phyloP scores from a whole-genome alignment of 2,113 vertebrate species.

The Perognathus longimembris region DNA sequence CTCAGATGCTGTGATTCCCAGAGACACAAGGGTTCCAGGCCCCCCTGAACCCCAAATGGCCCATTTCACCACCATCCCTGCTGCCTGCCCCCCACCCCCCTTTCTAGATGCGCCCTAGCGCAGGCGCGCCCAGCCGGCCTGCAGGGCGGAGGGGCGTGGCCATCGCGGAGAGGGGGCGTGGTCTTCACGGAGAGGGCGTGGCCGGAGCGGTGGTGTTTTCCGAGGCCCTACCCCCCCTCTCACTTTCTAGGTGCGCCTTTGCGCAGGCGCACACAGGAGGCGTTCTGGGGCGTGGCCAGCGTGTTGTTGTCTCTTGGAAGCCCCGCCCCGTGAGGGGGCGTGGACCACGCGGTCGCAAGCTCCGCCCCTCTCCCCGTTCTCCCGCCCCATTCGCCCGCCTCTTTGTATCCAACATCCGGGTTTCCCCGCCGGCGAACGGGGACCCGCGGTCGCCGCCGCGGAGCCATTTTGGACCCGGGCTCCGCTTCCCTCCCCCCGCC shows the following conservation, averaged over 20 bases:
- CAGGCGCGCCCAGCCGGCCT: too few species aligned
- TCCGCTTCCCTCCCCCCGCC: slow-evolving; percentile 77
- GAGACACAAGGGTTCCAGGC: too few species aligned
- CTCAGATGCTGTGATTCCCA: too few species aligned
- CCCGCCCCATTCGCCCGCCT: slow-evolving; percentile 78
- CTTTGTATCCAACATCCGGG: slow-evolving; percentile 97
- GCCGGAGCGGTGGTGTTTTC: too few species aligned
- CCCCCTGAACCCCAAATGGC: too few species aligned
- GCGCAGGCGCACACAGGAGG: background rate
- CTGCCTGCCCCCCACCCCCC: too few species aligned
- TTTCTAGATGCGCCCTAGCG: too few species aligned
- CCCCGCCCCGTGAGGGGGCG: slow-evolving; percentile 75
- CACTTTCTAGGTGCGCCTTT: too few species aligned
- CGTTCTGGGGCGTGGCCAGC: slow-evolving; percentile 61
- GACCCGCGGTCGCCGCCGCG: slow-evolving; percentile 80
- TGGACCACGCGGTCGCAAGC: slow-evolving; percentile 73
- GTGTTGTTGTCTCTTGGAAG: slow-evolving; percentile 71
- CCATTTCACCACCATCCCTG: too few species aligned
- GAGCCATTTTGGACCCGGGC: slow-evolving; percentile 85
- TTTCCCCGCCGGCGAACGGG: slow-evolving; percentile 88
- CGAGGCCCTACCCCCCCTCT: too few species aligned
- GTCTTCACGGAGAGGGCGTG: accelerated
- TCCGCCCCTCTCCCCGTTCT: slow-evolving; percentile 66
- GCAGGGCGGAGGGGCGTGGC: too few species aligned
- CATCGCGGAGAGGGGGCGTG: too few species aligned